These are phyloP conservation scores for Piscicola geometra DNA, from an alignment of 2,888 invertebrate genomes.

Conservation along the genomic window DNA sequence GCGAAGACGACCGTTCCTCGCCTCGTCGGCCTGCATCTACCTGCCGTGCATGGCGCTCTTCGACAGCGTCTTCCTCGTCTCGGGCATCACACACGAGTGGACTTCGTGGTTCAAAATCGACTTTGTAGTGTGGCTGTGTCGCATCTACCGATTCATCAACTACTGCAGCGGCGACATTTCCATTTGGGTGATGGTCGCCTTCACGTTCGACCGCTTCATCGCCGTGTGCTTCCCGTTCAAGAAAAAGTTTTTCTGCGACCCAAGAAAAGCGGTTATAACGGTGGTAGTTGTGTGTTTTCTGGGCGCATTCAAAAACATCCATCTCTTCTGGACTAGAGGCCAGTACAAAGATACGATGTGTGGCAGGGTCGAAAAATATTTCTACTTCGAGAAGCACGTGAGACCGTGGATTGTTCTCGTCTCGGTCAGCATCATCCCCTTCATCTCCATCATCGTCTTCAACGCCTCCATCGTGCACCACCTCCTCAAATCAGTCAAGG, in stretches of 20 bases:
- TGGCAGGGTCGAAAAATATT: slow-evolving; percentile 38
- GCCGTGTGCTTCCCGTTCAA: slow-evolving; percentile 49
- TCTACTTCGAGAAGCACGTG: slow-evolving; percentile 40
- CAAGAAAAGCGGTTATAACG: slow-evolving; percentile 34
- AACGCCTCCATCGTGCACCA: slow-evolving; percentile 41
- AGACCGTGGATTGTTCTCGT: slow-evolving; percentile 44
- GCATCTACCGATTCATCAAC: slow-evolving; percentile 37
- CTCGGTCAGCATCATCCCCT: slow-evolving; percentile 38
- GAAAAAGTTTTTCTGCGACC: slow-evolving; percentile 46
- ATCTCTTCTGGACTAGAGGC: slow-evolving; percentile 49
- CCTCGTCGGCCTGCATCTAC: slow-evolving; percentile 43
- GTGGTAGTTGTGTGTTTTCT: slow-evolving; percentile 39
- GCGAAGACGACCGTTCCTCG: slow-evolving; percentile 37
- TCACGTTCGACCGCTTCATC: slow-evolving; percentile 50
- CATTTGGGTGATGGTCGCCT: slow-evolving; percentile 50
- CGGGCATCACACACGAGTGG: slow-evolving; percentile 43
- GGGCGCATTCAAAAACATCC: slow-evolving; percentile 46
- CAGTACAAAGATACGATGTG: slow-evolving; percentile 40
- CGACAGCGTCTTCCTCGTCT: slow-evolving; percentile 40
- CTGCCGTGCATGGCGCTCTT: slow-evolving; percentile 41
- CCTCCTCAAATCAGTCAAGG: slow-evolving; percentile 33
- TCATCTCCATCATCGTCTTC: slow-evolving; percentile 41
- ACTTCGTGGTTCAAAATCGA: slow-evolving; percentile 36
- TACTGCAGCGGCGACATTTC: slow-evolving; percentile 32
- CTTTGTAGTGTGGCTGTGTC: slow-evolving; percentile 35